A percentile compares a stretch with the other conserved stretches of the same genome.
Conservation (phyloP, 2,888 invertebrate genomes). For the Mantis religiosa region DNA sequence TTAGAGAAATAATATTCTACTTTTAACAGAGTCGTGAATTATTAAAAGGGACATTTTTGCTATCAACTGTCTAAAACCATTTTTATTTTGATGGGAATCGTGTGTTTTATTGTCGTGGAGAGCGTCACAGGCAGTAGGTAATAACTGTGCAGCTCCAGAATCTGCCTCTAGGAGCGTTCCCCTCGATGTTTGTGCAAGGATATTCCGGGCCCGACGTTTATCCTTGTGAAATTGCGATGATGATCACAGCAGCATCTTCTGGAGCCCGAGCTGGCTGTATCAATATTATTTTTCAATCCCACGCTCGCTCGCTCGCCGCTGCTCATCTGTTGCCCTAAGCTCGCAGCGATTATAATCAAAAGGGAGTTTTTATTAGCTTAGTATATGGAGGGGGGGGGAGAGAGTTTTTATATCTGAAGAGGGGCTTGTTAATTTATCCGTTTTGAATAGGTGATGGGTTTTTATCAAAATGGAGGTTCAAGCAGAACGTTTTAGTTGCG, state of each 20-base stretch:
- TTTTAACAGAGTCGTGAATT: too few species aligned
- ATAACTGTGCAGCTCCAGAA: background rate
- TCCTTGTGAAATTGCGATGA: conserved; percentile 26
- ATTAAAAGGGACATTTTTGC: too few species aligned
- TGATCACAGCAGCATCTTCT: background rate
- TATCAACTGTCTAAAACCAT: too few species aligned
- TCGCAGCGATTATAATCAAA: background rate
- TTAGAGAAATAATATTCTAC: too few species aligned
- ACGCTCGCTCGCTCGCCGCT: conserved; percentile 10
- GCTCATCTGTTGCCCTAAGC: conserved; percentile 17
- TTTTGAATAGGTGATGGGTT: background rate
- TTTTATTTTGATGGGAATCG: too few species aligned
- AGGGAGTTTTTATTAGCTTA: background rate
- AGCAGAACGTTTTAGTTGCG: background rate
- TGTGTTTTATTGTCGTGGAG: background rate
- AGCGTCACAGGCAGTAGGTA: background rate
- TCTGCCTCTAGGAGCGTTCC: background rate
- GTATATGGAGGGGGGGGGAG: background rate
- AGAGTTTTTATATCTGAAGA: background rate
- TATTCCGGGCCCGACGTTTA: conserved; percentile 9
- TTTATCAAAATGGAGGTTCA: background rate
- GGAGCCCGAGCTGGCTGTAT: conserved; percentile 23
- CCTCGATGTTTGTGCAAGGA: background rate
- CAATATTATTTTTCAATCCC: conserved; percentile 32
- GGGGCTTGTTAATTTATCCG: background rate